Base-by-base conservation (phyloP, 2,797 vertebrate genomes). In the Poecilia gillii region DNA sequence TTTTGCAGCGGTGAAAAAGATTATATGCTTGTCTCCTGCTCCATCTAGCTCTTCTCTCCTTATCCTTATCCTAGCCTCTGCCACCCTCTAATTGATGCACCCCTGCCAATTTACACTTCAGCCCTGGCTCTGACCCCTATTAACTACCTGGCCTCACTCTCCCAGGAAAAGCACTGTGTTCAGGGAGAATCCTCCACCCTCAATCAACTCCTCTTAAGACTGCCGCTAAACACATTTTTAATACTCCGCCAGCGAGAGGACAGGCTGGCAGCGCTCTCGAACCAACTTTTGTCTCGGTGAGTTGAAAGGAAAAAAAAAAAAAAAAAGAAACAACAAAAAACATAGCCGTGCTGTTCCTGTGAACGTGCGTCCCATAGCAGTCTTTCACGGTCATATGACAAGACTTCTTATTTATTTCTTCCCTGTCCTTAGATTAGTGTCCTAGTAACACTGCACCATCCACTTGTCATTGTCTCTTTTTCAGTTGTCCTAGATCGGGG, bases 71-170 rank as follows among this genome's bases (percentile, higher is more conserved):
- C 92, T 93, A 93, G 93, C 95, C 94, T 96, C 93, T 95, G 94
- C 93, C 94, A 94, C 90, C 90, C 91, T 93, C 93, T 96, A 96
- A 96, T 96, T 96, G 95, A 96, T 95, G 95, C 96, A 96, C 95
- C 95, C 93, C 93, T 96, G 95, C 95, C 95, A 96, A 96, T 96
- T 96, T 94, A 95, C 93, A 95, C 95, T 96, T 92, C 95, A 94
- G 94, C 94, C 95, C 93, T 91, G 92, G 89, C 94, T 92, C 91
- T 96, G 95, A 96, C 95, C 95, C 95, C 95, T 95, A 96, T 96
- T 96, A 96, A 96, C 92, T 94, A 95, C 93, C 95, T 93, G 93
- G 93, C 95, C 94, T 95, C 91, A 72, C 93, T 93, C 93, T 96
- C 95, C 92, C 90, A 92, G 94, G 93, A 91, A 96, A 95, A 92